A percentile compares a stretch with the other conserved stretches of the same genome.
Evolutionary conservation across 2,113 vertebrate species (phyloP).

Genomic region (Gopherus evgoodei): DNA sequence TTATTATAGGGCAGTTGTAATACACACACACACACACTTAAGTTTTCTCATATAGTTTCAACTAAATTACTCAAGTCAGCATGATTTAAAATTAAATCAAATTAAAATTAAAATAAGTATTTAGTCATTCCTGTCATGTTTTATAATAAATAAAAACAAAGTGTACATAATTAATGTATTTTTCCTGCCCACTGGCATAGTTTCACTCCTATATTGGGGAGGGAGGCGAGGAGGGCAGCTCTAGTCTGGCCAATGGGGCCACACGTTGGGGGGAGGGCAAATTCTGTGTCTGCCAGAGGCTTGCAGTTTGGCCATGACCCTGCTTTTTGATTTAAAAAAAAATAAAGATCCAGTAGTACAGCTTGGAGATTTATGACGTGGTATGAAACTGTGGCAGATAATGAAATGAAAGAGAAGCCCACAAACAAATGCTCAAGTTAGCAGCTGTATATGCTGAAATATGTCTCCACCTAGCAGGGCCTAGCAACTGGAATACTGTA

Average conservation of each 20-base stretch:
- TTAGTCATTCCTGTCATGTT: slow-evolving; percentile 32
- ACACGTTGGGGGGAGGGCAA: too few species aligned
- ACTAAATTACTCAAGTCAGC: slow-evolving; percentile 5
- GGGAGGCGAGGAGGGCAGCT: too few species aligned
- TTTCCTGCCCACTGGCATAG: fast-evolving
- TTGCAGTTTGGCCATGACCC: background rate
- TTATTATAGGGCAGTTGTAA: background rate
- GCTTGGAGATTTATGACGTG: background rate
- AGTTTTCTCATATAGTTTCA: slow-evolving; percentile 29
- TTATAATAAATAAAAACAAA: slow-evolving; percentile 4
- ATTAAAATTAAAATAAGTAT: slow-evolving; percentile 10
- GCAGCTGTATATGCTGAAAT: background rate
- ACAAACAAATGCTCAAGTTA: background rate
- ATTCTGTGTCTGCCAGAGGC: too few species aligned
- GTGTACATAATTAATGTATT: background rate
- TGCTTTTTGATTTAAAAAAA: background rate
- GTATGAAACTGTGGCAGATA: background rate
- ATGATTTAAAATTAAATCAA: background rate
- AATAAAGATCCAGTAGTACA: background rate
- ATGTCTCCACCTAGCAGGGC: background rate
- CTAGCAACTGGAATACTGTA: background rate
- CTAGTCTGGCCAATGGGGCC: too few species aligned
- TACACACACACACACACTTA: background rate
- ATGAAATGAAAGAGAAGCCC: background rate
- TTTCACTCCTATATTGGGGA: too few species aligned